A percentile compares a stretch with the other conserved stretches of the same genome.
phyloP scores from a whole-genome alignment of 2,113 vertebrate genomes.

The Coracopsis vasa region DNA sequence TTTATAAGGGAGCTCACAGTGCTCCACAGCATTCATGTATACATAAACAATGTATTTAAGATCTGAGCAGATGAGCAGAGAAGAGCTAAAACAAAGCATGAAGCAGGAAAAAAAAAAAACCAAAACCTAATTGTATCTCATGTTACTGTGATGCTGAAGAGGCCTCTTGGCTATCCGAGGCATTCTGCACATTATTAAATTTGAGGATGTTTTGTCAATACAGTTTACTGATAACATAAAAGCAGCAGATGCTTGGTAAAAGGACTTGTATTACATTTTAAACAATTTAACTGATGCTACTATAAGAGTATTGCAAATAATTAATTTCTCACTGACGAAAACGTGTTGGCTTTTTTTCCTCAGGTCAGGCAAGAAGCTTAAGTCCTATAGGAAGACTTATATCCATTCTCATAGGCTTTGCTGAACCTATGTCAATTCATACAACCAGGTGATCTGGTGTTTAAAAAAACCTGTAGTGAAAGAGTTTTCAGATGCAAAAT shows the following conservation, averaged over 20 bases:
- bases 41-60: neutral
- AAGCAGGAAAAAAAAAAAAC: neutral
- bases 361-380: neutral
- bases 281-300: neutral
- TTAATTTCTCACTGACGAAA: neutral
- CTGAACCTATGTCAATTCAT: neutral
- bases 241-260: neutral
- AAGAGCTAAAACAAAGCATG: neutral
- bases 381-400: neutral
- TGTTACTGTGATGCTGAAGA: neutral
- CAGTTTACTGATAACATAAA: neutral
- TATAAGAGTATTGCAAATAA: neutral
- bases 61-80: neutral
- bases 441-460: neutral
- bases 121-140: neutral
- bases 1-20: neutral
- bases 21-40: neutral
- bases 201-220: neutral
- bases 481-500: neutral
- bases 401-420: neutral
- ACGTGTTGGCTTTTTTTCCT: neutral
- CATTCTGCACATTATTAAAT: neutral
- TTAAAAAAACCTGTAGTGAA: neutral
- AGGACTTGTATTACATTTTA: neutral
- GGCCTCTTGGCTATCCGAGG: neutral